Evolutionary conservation across 2,113 vertebrate genomes (phyloP).

Genomic region (Bos indicus): DNA sequence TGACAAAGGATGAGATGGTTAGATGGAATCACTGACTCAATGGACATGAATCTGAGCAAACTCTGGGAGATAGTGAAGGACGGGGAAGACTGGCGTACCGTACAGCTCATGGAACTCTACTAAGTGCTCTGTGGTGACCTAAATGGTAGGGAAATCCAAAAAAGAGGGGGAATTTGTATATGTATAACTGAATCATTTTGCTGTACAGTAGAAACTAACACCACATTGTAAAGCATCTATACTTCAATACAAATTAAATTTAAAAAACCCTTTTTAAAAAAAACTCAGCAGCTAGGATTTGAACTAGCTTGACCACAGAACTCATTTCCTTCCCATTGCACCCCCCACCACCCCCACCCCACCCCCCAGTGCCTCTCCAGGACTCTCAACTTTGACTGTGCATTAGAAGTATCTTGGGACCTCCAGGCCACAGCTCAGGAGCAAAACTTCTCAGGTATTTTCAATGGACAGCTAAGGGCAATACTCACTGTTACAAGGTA

Average conservation of each 20-base stretch:
- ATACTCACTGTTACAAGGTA: neutral
- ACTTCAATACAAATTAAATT: neutral
- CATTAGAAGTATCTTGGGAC: neutral
- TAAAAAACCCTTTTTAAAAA: rapidly evolving
- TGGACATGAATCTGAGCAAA: neutral
- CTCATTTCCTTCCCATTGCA: neutral
- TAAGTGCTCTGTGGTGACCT: neutral
- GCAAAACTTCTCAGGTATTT: neutral
- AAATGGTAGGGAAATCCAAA: neutral
- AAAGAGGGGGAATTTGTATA: neutral
- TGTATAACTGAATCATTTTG: neutral
- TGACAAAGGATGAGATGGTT: neutral
- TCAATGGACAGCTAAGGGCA: neutral
- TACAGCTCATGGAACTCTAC: neutral
- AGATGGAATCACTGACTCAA: neutral
- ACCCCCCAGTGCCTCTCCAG: neutral
- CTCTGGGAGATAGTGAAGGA: neutral
- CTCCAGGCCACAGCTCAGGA: neutral
- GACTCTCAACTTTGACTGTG: neutral
- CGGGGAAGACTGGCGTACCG: neutral
- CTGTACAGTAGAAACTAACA: too few relatives aligned
- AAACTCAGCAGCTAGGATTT: neutral
- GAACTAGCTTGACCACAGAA: neutral
- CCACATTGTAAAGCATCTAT: too few relatives aligned
- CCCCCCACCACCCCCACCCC: too few relatives aligned